Conservation (phyloP, 2,797 vertebrate species). For the Acrocephalus scirpaceus region DNA sequence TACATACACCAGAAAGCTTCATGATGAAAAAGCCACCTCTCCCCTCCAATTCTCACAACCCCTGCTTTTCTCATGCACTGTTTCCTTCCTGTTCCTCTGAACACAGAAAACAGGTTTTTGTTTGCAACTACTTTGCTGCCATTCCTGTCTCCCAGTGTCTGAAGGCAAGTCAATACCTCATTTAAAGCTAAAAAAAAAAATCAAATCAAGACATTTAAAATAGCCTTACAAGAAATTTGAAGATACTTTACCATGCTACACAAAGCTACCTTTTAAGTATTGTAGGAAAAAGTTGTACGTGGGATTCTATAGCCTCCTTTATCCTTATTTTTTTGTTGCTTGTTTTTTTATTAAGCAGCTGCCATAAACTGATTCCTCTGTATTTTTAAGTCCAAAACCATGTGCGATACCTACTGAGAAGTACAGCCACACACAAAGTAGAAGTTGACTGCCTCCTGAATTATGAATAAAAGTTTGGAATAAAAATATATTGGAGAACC, state of each 20-base stretch:
- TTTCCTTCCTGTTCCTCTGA: slow-evolving; percentile 34
- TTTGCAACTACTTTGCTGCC: background rate
- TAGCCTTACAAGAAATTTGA: background rate
- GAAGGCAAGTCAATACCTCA: background rate
- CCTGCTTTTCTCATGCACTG: background rate
- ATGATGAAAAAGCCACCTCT: background rate
- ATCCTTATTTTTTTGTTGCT: background rate
- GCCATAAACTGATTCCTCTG: background rate
- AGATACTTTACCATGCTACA: background rate
- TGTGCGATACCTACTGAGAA: background rate
- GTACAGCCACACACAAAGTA: background rate
- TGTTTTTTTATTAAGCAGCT: background rate
- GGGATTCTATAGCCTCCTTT: background rate
- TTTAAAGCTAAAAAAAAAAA: background rate
- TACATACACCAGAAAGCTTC: background rate
- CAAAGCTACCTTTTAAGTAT: background rate
- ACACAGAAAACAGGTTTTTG: background rate
- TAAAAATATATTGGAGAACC: background rate
- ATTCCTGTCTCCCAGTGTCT: background rate
- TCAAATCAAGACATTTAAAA: background rate
- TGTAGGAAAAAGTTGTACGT: background rate
- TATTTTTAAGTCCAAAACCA: background rate
- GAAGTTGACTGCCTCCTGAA: background rate
- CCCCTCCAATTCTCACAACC: background rate
- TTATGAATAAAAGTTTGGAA: background rate